Evolutionary conservation across 2,888 invertebrate genomes (phyloP).

Genomic region (Rhorus exstirpatorius): DNA sequence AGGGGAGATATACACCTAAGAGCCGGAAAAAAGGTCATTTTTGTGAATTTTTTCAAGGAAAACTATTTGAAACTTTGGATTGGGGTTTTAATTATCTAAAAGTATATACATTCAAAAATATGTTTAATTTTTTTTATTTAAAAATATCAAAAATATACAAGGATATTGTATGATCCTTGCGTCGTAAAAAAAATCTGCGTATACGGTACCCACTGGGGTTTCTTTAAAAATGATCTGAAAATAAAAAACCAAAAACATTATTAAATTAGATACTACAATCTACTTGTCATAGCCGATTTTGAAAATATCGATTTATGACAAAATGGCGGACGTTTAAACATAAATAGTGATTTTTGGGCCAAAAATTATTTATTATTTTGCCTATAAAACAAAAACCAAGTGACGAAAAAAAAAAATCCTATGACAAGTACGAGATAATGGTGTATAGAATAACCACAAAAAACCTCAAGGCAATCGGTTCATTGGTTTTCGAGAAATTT

Average conservation of each 20-base stretch:
- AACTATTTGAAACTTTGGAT: too few relatives aligned
- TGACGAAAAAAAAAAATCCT: too few relatives aligned
- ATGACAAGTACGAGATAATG: constrained; percentile 12
- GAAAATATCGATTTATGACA: too few relatives aligned
- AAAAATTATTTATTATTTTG: constrained; percentile 29
- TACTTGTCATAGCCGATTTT: constrained; percentile 35
- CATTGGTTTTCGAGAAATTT: constrained; percentile 30
- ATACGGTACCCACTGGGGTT: constrained; percentile 20
- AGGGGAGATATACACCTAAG: constrained; percentile 18
- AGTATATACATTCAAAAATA: too few relatives aligned
- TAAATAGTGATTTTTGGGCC: constrained; percentile 15
- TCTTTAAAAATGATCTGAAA: constrained; percentile 38
- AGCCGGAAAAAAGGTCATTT: constrained; percentile 11
- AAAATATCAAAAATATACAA: constrained; percentile 20
- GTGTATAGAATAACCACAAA: constrained; percentile 10
- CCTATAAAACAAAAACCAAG: constrained; percentile 25
- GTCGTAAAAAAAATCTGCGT: constrained; percentile 22
- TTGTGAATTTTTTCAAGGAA: too few relatives aligned
- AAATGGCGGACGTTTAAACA: constrained; percentile 8
- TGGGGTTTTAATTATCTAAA: too few relatives aligned
- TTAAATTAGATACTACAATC: too few relatives aligned
- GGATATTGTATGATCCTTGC: constrained; percentile 3
- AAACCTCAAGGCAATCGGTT: constrained; percentile 24
- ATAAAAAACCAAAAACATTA: constrained; percentile 31
- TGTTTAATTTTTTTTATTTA: too few relatives aligned